Conservation (phyloP, 2,888 invertebrate species). For the Drosophila kuntzei region DNA sequence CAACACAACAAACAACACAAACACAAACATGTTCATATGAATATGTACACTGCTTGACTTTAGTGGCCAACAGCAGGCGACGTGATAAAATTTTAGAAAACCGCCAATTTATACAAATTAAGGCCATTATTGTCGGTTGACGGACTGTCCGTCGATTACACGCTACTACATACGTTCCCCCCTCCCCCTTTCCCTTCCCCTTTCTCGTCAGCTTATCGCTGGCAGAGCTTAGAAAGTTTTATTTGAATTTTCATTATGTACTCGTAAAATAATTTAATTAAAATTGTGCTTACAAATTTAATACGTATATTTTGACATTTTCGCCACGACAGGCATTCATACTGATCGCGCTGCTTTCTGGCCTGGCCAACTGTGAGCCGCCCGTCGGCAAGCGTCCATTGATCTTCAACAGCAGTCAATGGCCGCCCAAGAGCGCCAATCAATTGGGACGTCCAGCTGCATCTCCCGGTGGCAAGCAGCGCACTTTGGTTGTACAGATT, state of each 20-base stretch:
- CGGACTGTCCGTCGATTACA: constrained; percentile 50
- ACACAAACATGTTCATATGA: constrained; percentile 7
- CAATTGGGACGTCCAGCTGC: constrained; percentile 62
- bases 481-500: constrained; percentile 84
- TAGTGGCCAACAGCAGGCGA: constrained; percentile 56
- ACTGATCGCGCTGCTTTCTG: constrained; percentile 57
- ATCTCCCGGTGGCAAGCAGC: constrained; percentile 63
- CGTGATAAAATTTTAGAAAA: constrained; percentile 82
- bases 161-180: constrained; percentile 10
- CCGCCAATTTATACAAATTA: constrained; percentile 76
- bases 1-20: not conserved
- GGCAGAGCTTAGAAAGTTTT: constrained; percentile 64
- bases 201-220: constrained; percentile 18
- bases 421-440: constrained; percentile 78
- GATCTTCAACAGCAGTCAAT: constrained; percentile 73
- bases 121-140: constrained; percentile 62
- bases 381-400: constrained; percentile 73
- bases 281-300: constrained; percentile 37
- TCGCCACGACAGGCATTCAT: constrained; percentile 46
- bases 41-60: constrained; percentile 39
- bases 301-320: constrained; percentile 41
- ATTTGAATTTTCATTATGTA: constrained; percentile 15
- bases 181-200: not conserved
- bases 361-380: constrained; percentile 71
- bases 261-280: constrained; percentile 41